Evolutionary conservation across 2,113 vertebrate species (phyloP).

Genomic region (Notechis scutatus): DNA sequence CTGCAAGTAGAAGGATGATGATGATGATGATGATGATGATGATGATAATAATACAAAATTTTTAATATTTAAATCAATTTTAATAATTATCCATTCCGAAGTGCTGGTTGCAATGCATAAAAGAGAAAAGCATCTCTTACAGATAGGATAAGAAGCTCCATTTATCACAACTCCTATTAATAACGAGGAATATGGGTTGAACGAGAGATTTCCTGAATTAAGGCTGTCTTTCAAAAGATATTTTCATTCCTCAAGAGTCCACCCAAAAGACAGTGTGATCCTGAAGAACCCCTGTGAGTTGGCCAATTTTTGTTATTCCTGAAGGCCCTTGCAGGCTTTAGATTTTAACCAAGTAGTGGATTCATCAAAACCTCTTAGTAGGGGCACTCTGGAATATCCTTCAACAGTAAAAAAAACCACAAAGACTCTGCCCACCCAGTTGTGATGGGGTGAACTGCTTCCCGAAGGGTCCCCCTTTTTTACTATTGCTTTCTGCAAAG

Average conservation of each 20-base stretch:
- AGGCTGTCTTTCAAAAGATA: background rate
- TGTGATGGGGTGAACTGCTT: background rate
- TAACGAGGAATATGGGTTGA: background rate
- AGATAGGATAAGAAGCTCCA: background rate
- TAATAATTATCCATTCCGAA: background rate
- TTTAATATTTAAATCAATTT: background rate
- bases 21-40: too few species aligned
- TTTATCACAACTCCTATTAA: background rate
- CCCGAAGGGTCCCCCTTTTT: background rate
- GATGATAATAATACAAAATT: background rate
- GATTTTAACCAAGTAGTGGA: background rate
- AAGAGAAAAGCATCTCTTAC: background rate
- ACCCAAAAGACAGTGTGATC: background rate
- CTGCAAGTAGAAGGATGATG: background rate
- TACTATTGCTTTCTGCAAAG: background rate
- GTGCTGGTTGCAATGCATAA: background rate
- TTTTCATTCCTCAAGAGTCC: background rate
- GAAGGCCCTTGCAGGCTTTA: background rate
- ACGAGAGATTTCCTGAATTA: background rate
- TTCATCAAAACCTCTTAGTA: background rate
- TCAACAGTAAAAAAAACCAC: background rate
- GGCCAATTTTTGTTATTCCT: background rate
- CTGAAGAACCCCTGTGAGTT: background rate
- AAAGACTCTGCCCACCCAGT: background rate
- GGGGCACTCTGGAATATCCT: background rate